Evolutionary conservation across 2,888 invertebrate species (phyloP).

Genomic region (Caenorhabditis panamensis): DNA sequence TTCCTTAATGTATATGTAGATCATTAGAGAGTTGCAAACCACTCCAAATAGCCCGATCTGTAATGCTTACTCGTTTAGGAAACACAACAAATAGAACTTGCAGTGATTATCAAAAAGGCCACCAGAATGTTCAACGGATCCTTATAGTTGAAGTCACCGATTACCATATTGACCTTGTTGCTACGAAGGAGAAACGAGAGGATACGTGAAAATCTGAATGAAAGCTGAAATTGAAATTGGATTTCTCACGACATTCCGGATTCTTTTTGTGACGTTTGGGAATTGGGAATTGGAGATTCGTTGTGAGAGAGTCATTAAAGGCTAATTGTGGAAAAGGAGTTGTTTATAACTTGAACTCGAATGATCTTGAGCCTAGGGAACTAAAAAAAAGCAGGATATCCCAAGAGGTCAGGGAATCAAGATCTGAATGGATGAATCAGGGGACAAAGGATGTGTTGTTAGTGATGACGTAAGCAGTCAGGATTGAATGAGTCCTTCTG

Average conservation of each 20-base stretch:
- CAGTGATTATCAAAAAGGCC: slow-evolving; percentile 16
- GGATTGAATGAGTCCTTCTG: too few relatives aligned
- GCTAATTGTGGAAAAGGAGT: neutral
- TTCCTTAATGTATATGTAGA: slow-evolving; percentile 30
- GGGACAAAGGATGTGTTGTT: neutral
- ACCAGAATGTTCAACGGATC: slow-evolving; percentile 25
- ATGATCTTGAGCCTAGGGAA: neutral
- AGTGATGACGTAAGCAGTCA: too few relatives aligned
- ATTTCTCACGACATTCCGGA: slow-evolving; percentile 8
- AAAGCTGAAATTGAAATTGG: neutral
- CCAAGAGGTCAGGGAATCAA: too few relatives aligned
- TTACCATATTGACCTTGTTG: neutral
- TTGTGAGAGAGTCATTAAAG: neutral
- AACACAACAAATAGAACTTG: neutral
- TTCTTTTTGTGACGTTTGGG: neutral
- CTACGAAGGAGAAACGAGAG: neutral
- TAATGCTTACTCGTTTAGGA: neutral
- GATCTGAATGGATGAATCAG: neutral
- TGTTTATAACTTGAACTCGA: slow-evolving; percentile 2
- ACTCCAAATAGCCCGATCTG: slow-evolving; percentile 49
- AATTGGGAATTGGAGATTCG: neutral
- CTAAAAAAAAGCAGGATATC: too few relatives aligned
- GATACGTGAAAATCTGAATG: slow-evolving; percentile 2
- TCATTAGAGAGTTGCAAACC: slow-evolving; percentile 35
- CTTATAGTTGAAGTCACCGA: slow-evolving; percentile 22